A percentile compares a stretch with the other conserved stretches of the same genome.
Evolutionary conservation across 2,888 invertebrate genomes (phyloP).

Genomic region (Uloborus plumipes): DNA sequence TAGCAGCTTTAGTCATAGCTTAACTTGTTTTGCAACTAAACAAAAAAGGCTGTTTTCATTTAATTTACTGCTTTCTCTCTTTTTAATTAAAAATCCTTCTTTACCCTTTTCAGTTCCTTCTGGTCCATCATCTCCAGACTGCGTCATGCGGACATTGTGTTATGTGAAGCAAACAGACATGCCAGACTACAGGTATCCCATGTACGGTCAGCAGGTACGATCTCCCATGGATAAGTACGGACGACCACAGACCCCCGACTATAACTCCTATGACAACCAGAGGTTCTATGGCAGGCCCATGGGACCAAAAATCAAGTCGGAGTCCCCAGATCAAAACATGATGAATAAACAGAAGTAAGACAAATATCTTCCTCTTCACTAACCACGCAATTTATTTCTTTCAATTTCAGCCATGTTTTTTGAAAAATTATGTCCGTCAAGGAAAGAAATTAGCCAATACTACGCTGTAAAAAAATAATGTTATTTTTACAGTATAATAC

Average conservation of each 20-base stretch:
- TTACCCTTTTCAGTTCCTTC: conserved; percentile 46
- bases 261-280: conserved; percentile 52
- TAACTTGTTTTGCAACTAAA: too few species aligned
- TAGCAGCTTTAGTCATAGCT: too few species aligned
- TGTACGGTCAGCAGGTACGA: conserved; percentile 70
- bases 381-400: too few species aligned
- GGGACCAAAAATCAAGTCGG: conserved; percentile 55
- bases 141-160: conserved; percentile 72
- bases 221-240: conserved; percentile 71
- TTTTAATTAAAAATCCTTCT: not conserved
- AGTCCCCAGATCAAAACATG: conserved; percentile 47
- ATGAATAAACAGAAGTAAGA: conserved; percentile 54
- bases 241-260: conserved; percentile 67
- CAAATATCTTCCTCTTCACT: too few species aligned
- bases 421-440: not conserved
- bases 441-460: not conserved
- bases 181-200: conserved; percentile 69
- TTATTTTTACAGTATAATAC: too few species aligned
- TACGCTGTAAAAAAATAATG: too few species aligned
- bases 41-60: too few species aligned
- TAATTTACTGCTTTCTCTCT: too few species aligned
- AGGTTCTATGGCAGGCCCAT: conserved; percentile 52
- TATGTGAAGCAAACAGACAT: conserved; percentile 72
- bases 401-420: too few species aligned
- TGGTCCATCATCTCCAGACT: conserved; percentile 69